These are phyloP conservation scores for Cantharis rufa DNA, from an alignment of 2,888 invertebrate species.

Conservation along the genomic window DNA sequence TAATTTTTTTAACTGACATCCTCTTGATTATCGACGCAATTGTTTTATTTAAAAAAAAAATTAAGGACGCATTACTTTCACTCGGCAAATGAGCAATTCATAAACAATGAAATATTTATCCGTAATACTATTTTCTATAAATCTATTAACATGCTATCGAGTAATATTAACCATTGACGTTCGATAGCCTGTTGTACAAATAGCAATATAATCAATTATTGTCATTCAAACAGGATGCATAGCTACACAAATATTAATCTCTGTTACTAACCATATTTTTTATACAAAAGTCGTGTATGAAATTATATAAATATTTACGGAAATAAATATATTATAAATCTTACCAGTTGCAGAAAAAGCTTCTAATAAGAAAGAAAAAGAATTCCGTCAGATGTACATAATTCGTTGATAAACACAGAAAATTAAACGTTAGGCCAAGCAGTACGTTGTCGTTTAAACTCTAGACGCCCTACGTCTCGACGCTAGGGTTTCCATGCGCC, in stretches of 20 bases:
- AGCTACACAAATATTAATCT: neutral
- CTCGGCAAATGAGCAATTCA: neutral
- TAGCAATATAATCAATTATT: no score
- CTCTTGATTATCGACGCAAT: neutral
- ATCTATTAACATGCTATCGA: no score
- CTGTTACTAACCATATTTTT: neutral
- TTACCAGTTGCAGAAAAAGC: constrained; percentile 21
- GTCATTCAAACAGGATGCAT: no score
- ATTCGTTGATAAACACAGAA: constrained; percentile 36
- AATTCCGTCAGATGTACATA: constrained; percentile 32
- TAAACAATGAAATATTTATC: neutral
- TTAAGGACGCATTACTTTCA: neutral
- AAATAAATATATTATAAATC: neutral
- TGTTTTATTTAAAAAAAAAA: neutral
- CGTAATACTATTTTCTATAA: no score
- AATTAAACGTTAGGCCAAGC: constrained; percentile 37
- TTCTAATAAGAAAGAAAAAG: constrained; percentile 17
- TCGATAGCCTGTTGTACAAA: no score
- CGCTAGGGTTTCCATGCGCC: constrained; percentile 24
- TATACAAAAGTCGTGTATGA: neutral
- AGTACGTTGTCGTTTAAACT: constrained; percentile 26
- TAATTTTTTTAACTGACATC: neutral
- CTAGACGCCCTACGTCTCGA: constrained; percentile 26
- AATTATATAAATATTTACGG: neutral
- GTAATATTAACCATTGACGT: no score